A percentile compares a stretch with the other conserved stretches of the same genome.
phyloP scores from a whole-genome alignment of 2,888 invertebrate species.

The Chironomus tentans region DNA sequence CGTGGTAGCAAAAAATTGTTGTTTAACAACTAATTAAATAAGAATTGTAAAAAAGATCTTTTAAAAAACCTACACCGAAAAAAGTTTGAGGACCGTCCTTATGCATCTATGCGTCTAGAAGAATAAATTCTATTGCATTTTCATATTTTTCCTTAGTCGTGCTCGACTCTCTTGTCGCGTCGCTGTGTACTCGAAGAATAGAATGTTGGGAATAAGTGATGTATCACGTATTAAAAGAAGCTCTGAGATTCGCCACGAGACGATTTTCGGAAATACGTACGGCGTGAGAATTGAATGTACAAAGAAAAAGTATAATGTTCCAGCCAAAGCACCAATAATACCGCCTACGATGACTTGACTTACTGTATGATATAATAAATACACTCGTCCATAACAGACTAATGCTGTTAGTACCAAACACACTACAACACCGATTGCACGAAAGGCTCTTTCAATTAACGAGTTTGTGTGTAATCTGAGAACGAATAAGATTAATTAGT shows the following conservation, averaged over 20 bases:
- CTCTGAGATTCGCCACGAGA: slow-evolving; percentile 78
- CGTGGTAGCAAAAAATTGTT: slow-evolving; percentile 4
- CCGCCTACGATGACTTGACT: slow-evolving; percentile 74
- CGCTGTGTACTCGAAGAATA: slow-evolving; percentile 90
- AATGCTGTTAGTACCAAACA: slow-evolving; percentile 51
- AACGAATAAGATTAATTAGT: slow-evolving; percentile 28
- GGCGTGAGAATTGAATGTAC: slow-evolving; percentile 75
- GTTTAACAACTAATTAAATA: slow-evolving; percentile 6
- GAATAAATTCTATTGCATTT: slow-evolving; percentile 1
- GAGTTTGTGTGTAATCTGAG: slow-evolving; percentile 71
- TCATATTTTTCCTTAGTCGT: slow-evolving; percentile 54
- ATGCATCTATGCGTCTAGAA: background rate
- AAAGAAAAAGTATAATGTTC: slow-evolving; percentile 69
- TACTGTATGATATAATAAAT: slow-evolving; percentile 76
- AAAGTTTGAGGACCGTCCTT: background rate
- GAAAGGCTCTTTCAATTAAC: slow-evolving; percentile 65
- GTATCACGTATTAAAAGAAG: slow-evolving; percentile 79
- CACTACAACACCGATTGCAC: slow-evolving; percentile 53
- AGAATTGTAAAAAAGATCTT: background rate
- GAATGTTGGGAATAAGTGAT: slow-evolving; percentile 80
- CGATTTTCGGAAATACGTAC: slow-evolving; percentile 66
- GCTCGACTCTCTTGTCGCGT: slow-evolving; percentile 74
- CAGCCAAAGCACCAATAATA: slow-evolving; percentile 62
- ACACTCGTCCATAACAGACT: slow-evolving; percentile 65
- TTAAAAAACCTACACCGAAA: slow-evolving; percentile 1